Percentiles rank a stretch among this genome's conserved stretches.
Conservation (phyloP, 2,113 vertebrate species). For the Chaenocephalus aceratus region DNA sequence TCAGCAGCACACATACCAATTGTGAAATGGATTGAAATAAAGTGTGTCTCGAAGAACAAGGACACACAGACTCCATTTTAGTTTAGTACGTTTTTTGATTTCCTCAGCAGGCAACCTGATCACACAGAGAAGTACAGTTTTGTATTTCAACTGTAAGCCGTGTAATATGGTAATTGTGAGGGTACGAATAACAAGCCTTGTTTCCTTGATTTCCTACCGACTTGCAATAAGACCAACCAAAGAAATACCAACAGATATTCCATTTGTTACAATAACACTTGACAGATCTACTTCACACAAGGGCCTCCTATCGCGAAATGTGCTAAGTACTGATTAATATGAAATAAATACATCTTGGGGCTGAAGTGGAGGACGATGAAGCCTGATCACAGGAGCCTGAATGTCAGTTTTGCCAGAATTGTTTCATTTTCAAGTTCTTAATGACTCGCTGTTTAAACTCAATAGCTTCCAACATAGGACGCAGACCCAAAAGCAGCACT, state of each 20-base stretch:
- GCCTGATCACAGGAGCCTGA: slow-evolving; percentile 51
- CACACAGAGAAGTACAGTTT: not conserved
- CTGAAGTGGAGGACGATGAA: slow-evolving; percentile 49
- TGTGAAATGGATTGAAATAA: too few relatives aligned
- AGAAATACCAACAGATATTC: slow-evolving; percentile 66
- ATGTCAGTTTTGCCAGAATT: slow-evolving; percentile 54
- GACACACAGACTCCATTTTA: too few relatives aligned
- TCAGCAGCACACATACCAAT: too few relatives aligned
- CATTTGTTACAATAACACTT: slow-evolving; percentile 71
- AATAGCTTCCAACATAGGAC: slow-evolving; percentile 32
- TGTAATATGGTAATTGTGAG: slow-evolving; percentile 29
- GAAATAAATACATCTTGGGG: slow-evolving; percentile 70
- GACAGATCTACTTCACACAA: slow-evolving; percentile 75
- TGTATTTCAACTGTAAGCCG: not conserved
- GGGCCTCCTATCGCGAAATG: slow-evolving; percentile 66
- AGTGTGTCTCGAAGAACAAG: too few relatives aligned
- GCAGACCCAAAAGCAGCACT: slow-evolving; percentile 55
- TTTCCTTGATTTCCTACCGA: slow-evolving; percentile 56
- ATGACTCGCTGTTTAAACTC: slow-evolving; percentile 69
- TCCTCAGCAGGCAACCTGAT: not conserved
- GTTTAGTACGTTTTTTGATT: too few relatives aligned
- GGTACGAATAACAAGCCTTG: slow-evolving; percentile 23
- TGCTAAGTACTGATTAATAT: slow-evolving; percentile 74
- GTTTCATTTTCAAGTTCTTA: slow-evolving; percentile 63
- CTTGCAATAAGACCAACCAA: slow-evolving; percentile 51